Conservation (phyloP, 2,797 vertebrate genomes). For the Benthosema pterotum region DNA sequence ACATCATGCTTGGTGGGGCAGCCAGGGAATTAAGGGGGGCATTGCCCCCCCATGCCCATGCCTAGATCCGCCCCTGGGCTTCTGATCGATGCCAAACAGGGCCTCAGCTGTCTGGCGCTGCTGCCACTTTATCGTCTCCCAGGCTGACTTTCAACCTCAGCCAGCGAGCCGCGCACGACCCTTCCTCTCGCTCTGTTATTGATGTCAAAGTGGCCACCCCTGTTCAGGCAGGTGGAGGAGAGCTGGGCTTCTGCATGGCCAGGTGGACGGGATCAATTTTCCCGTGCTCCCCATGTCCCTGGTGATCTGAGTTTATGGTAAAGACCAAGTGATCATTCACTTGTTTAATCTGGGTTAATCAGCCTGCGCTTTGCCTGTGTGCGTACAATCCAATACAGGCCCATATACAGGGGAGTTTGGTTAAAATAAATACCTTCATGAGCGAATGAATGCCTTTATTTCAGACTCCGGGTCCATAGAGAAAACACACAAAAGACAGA, state of each 20-base stretch:
- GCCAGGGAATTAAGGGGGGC: too few species aligned
- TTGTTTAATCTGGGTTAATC: slow-evolving; percentile 43
- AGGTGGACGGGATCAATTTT: slow-evolving; percentile 69
- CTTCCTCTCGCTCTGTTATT: slow-evolving; percentile 58
- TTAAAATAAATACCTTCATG: too few species aligned
- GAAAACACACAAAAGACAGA: too few species aligned
- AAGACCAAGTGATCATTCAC: slow-evolving; percentile 50
- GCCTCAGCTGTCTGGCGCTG: slow-evolving; percentile 67
- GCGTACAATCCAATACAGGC: background rate
- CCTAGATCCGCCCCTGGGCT: too few species aligned
- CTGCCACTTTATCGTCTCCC: slow-evolving; percentile 61
- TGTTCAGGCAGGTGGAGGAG: slow-evolving; percentile 59
- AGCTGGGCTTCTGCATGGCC: slow-evolving; percentile 38
- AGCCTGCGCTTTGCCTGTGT: background rate
- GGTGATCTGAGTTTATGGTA: slow-evolving; percentile 17
- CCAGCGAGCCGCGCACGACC: background rate
- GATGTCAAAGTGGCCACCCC: slow-evolving; percentile 64
- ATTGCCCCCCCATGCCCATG: too few species aligned
- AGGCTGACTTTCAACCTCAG: slow-evolving; percentile 52
- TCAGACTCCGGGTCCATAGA: too few species aligned
- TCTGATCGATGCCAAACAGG: slow-evolving; percentile 62
- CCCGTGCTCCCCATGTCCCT: slow-evolving; percentile 55
- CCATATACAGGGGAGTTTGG: too few species aligned
- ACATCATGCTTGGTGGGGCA: too few species aligned
- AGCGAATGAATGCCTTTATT: too few species aligned